Conservation (phyloP, 2,113 vertebrate species). For the Erinaceus europaeus region DNA sequence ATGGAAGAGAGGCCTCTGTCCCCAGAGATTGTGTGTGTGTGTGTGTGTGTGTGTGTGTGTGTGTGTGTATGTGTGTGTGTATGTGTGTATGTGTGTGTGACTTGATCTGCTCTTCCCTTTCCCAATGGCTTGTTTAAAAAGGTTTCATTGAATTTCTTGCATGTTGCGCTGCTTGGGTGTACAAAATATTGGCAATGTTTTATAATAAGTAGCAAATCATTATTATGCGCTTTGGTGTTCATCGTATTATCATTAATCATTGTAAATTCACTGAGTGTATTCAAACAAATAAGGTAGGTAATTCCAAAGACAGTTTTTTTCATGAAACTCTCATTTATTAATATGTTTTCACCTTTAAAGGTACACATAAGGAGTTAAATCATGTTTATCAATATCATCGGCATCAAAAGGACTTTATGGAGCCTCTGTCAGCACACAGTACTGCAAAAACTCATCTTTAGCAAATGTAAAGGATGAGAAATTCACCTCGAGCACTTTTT, state of each 20-base stretch:
- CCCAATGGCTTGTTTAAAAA: constrained; percentile 76
- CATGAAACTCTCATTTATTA: constrained; percentile 77
- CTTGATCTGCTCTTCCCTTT: constrained; percentile 65
- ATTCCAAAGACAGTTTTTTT: constrained; percentile 81
- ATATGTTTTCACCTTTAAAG: constrained; percentile 76
- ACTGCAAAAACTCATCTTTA: background rate
- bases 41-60: too few relatives aligned
- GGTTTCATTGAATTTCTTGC: constrained; percentile 80
- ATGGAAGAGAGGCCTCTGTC: constrained; percentile 60
- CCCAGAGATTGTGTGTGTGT: constrained; percentile 59
- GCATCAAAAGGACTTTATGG: constrained; percentile 5
- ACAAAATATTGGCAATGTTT: constrained; percentile 83
- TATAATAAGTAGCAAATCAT: constrained; percentile 86
- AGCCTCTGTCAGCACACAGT: background rate
- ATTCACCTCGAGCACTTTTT: background rate
- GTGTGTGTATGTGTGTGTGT: too few relatives aligned
- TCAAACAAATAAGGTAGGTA: constrained; percentile 78
- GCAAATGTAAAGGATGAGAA: background rate
- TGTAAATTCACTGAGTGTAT: constrained; percentile 80
- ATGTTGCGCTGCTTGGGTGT: constrained; percentile 75
- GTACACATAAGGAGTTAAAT: constrained; percentile 56
- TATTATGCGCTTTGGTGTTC: constrained; percentile 81
- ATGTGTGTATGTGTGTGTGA: too few relatives aligned
- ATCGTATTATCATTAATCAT: constrained; percentile 82
- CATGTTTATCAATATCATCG: constrained; percentile 17